Evolutionary conservation across 2,113 vertebrate species (phyloP).

Genomic region (Eurystomus gularis): DNA sequence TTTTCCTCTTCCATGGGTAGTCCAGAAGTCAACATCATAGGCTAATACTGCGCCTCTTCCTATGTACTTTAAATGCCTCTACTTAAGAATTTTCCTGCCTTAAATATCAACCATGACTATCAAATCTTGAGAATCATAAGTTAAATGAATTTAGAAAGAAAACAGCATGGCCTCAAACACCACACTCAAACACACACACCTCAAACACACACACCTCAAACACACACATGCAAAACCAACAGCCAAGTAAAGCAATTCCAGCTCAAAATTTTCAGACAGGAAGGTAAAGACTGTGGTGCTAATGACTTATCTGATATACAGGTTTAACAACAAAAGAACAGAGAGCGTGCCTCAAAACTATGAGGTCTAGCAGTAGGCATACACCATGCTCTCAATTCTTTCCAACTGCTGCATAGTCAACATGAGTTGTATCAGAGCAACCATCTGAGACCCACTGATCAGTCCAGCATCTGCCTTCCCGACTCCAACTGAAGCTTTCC

Average conservation of each 20-base stretch:
- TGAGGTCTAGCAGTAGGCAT: not conserved
- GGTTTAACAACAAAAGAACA: not conserved
- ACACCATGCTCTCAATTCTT: not conserved
- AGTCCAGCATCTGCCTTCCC: not conserved
- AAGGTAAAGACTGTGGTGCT: not conserved
- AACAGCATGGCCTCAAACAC: not conserved
- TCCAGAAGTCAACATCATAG: not conserved
- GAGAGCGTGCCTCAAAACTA: not conserved
- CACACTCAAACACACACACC: too few relatives aligned
- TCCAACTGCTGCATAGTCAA: not conserved
- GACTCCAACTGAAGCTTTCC: not conserved
- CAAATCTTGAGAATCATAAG: not conserved
- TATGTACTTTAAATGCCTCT: not conserved
- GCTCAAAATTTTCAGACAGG: not conserved
- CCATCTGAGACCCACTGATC: not conserved
- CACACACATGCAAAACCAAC: not conserved
- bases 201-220: too few relatives aligned
- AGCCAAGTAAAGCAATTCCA: not conserved
- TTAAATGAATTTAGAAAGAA: not conserved
- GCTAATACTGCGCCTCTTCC: not conserved
- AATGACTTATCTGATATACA: not conserved
- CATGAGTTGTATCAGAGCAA: not conserved
- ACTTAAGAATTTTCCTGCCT: not conserved
- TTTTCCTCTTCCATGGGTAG: not conserved
- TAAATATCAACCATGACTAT: not conserved